phyloP scores from a whole-genome alignment of 2,797 vertebrate species.

The Pithecia hirsuta region DNA sequence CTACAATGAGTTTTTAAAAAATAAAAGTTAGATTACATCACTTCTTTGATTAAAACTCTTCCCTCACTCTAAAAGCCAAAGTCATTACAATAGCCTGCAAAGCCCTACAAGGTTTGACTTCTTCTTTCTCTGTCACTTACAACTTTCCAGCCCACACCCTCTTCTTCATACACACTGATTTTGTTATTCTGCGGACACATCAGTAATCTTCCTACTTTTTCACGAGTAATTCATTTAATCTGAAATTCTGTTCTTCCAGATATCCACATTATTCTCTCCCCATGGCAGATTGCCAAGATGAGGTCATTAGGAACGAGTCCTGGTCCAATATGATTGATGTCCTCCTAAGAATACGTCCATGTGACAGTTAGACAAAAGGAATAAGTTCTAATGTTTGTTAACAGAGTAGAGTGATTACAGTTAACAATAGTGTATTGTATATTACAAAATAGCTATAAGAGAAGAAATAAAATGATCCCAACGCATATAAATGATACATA shows the following conservation, averaged over 20 bases:
- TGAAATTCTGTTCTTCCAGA: neutral
- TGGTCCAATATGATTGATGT: neutral
- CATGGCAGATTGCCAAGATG: neutral
- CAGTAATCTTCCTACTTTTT: neutral
- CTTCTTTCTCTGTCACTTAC: neutral
- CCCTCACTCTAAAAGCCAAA: neutral
- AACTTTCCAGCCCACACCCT: neutral
- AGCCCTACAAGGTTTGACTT: neutral
- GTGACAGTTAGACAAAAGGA: neutral
- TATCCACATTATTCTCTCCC: neutral
- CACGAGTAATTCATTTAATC: neutral
- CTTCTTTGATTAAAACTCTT: neutral
- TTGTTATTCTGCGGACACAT: neutral
- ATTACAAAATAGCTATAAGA: neutral
- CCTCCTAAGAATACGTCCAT: neutral
- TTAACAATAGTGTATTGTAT: neutral
- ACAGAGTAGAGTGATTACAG: neutral
- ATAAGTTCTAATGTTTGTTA: neutral
- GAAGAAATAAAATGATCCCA: neutral
- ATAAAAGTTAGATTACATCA: neutral
- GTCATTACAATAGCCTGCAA: neutral
- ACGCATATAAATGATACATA: neutral
- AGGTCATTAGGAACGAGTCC: neutral
- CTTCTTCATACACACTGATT: neutral
- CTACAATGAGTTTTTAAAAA: neutral